Evolutionary conservation across 2,888 invertebrate species (phyloP).

Genomic region (Camponotus fellah): DNA sequence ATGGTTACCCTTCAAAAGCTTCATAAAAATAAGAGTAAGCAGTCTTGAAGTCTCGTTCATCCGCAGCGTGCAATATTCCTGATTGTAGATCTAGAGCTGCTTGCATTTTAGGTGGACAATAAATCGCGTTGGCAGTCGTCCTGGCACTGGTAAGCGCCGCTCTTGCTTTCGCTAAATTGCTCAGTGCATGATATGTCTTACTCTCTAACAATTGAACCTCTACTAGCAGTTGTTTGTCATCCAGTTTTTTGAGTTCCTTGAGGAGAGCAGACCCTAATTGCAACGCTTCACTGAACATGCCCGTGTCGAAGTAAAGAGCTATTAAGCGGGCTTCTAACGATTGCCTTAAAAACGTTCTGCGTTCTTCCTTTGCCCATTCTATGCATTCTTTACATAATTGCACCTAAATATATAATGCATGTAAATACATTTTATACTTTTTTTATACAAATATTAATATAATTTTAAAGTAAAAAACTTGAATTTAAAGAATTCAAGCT

Average conservation of each 20-base stretch:
- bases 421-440: background rate
- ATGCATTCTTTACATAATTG: conserved; percentile 99
- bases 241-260: conserved; percentile 98
- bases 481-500: background rate
- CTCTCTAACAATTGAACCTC: conserved; percentile 99
- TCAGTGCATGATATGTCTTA: conserved; percentile 99
- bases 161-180: conserved; percentile 98
- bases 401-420: conserved; percentile 85
- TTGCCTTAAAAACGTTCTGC: conserved; percentile 98
- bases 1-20: conserved; percentile 97
- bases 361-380: conserved; percentile 99
- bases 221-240: conserved; percentile 99
- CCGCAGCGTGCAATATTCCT: conserved; percentile 99
- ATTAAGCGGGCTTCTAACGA: conserved; percentile 97
- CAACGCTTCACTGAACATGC: conserved; percentile 95
- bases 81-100: conserved; percentile 99
- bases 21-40: conserved; percentile 99
- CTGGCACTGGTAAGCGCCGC: conserved; percentile 99
- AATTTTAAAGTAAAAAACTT: background rate
- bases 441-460: background rate
- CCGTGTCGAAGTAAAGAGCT: conserved; percentile 97
- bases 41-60: conserved; percentile 99
- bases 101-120: conserved; percentile 99
- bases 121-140: conserved; percentile 99
- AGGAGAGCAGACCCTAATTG: conserved; percentile 94